Base-by-base conservation (phyloP, 2,797 vertebrate genomes). In the Tangara arthus region DNA sequence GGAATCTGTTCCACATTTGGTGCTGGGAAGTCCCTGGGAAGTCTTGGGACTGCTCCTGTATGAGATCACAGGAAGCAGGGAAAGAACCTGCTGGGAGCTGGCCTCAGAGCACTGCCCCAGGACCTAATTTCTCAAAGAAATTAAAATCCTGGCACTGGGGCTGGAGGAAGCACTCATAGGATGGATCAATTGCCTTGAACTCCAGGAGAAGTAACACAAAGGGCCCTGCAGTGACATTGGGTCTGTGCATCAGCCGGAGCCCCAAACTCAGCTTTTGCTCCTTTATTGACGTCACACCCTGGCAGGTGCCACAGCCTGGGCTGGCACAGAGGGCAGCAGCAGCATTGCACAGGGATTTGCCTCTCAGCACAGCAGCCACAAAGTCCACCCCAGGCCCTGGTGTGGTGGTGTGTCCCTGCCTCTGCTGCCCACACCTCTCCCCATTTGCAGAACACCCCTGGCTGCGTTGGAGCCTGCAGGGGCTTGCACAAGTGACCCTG, bases 401-500 rank as follows among this genome's bases (percentile, higher is more conserved):
- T 19, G 77, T 39, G 77, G 37, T 28, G 49, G 55, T 41, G 55
- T 41, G 22, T 82, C 2, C 0, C 52, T 72, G 50, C 56, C 52
- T 37, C 56, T 68, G 60, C 28, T 61, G n/a, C 44, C 47, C 84
- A 28, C 76, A 50, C 57, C 87, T 87, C 42, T 73, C 46, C 61
- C n/a, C 18, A 1, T 6, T 35, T 22, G 28, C 1, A 16, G 28
- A 78, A 60, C 60, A 49, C 37, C 53, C 23, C 37, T 32, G 84
- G 42, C 69, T 85, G 91, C 39, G 27, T 49, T 11, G 23, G 72
- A 78, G 82, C 47, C 81, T 53, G 66, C 17, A 87, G 27, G 24
- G 50, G 19, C n/a, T 96, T 97, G 92, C 94, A 92, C 84, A 96
- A 94, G 89, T 68, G 78, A 44, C 89, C 88, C 82, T 93, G 94